Conservation (phyloP, 2,797 vertebrate genomes). For the Acanthurus leucopareius region DNA sequence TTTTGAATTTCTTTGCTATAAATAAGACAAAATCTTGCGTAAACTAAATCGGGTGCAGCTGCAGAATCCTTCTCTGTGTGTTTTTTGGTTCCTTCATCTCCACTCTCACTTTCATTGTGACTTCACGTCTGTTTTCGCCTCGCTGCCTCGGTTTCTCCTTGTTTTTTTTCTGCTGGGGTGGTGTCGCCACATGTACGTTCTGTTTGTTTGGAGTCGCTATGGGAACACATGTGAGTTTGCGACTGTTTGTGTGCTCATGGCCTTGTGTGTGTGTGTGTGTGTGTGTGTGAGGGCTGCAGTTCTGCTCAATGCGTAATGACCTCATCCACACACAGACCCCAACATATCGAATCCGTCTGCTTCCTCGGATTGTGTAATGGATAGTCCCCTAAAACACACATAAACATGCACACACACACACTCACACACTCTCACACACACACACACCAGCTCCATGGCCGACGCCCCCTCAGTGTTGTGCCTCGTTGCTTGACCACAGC, state of each 20-base stretch:
- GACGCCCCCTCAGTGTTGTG: constrained; percentile 55
- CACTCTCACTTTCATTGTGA: constrained; percentile 25
- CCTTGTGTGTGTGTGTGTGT: constrained; percentile 24
- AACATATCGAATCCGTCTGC: constrained; percentile 72
- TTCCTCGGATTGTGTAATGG: constrained; percentile 78
- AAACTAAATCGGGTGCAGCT: constrained; percentile 49
- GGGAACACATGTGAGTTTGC: constrained; percentile 60
- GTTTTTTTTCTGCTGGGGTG: constrained; percentile 56
- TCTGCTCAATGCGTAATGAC: constrained; percentile 71
- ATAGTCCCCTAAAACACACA: constrained; percentile 47
- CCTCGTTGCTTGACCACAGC: constrained; percentile 44
- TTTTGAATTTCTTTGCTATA: constrained; percentile 25
- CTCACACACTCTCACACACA: constrained; percentile 8
- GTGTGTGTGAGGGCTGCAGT: constrained; percentile 47
- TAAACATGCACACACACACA: constrained; percentile 21
- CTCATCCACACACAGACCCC: constrained; percentile 74
- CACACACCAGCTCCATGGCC: constrained; percentile 33
- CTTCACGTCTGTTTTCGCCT: constrained; percentile 43
- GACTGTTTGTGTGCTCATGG: constrained; percentile 46
- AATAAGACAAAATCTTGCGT: constrained; percentile 24
- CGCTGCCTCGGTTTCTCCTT: constrained; percentile 28
- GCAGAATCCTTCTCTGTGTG: constrained; percentile 20
- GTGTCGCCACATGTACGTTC: constrained; percentile 59
- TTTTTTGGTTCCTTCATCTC: constrained; percentile 16
- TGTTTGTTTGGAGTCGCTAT: constrained; percentile 84